Evolutionary conservation across 1,140 invertebrate genomes (phyloP).

Genomic region (Vollenhovia emeryi): DNA sequence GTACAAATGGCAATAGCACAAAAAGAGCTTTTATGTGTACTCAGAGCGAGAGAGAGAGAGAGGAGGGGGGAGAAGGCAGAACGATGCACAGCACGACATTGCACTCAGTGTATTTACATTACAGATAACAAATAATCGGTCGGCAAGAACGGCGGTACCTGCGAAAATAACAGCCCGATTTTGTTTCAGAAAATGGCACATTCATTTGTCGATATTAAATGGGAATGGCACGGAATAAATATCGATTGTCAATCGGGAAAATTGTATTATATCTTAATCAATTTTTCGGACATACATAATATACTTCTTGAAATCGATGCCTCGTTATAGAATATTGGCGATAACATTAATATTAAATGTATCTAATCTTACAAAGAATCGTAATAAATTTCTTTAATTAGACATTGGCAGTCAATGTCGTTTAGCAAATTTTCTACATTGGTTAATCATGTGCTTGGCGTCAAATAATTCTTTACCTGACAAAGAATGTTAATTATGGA

Average conservation of each 20-base stretch:
- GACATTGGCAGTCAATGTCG: too few relatives aligned
- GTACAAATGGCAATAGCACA: neutral
- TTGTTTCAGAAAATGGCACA: neutral
- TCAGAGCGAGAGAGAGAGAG: neutral
- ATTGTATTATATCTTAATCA: neutral
- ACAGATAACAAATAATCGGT: constrained; percentile 36
- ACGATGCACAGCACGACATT: neutral
- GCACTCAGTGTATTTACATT: constrained; percentile 5
- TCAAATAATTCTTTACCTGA: too few relatives aligned
- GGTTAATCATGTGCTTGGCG: too few relatives aligned
- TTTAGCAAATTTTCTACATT: too few relatives aligned
- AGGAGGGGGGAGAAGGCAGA: neutral
- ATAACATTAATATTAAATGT: neutral
- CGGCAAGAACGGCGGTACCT: neutral
- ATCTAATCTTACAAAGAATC: too few relatives aligned
- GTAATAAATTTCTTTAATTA: too few relatives aligned
- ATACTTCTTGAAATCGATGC: neutral
- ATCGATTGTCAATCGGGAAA: constrained; percentile 11
- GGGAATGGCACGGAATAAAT: neutral
- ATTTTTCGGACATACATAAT: neutral
- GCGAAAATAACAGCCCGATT: neutral
- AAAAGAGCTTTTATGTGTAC: constrained; percentile 3
- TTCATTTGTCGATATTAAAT: neutral
- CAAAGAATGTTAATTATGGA: too few relatives aligned
- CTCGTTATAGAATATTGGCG: neutral